Percentiles rank a stretch among this genome's conserved stretches.
Conservation (phyloP, 2,797 vertebrate species). For the Pipistrellus pipistrellus region DNA sequence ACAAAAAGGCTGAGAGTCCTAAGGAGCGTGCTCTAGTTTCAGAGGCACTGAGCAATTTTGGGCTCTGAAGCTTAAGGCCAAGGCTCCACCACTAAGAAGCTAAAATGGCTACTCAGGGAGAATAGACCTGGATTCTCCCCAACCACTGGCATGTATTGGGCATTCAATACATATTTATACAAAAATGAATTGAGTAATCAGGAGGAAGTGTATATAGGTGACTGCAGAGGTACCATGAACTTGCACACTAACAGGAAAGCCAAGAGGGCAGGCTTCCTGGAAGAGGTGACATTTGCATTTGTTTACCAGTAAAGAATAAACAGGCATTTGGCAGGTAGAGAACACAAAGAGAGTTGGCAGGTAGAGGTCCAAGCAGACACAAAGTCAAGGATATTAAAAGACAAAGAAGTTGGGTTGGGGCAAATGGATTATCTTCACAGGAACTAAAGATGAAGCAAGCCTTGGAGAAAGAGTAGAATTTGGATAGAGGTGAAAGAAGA, state of each 20-base stretch:
- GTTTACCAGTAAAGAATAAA: neutral
- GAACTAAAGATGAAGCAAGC: neutral
- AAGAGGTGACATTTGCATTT: neutral
- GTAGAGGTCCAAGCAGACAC: neutral
- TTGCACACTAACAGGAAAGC: neutral
- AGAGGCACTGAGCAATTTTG: neutral
- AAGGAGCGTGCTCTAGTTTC: neutral
- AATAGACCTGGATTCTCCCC: neutral
- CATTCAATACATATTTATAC: neutral
- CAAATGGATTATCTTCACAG: neutral
- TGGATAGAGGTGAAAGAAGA: neutral
- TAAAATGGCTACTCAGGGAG: neutral
- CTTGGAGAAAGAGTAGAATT: conserved; percentile 12
- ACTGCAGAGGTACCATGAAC: neutral
- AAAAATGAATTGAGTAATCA: conserved; percentile 6
- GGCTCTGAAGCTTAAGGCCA: neutral
- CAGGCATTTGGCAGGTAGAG: neutral
- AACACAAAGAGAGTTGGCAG: neutral
- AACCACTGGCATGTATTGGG: neutral
- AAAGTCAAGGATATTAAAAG: neutral
- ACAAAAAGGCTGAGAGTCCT: neutral
- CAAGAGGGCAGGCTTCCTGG: neutral
- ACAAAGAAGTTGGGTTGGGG: neutral
- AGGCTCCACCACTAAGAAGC: neutral
- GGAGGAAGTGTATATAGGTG: neutral